Percentiles rank a stretch among this genome's conserved stretches.
phyloP scores from a whole-genome alignment of 2,888 invertebrate genomes.

The Conus canariensis region DNA sequence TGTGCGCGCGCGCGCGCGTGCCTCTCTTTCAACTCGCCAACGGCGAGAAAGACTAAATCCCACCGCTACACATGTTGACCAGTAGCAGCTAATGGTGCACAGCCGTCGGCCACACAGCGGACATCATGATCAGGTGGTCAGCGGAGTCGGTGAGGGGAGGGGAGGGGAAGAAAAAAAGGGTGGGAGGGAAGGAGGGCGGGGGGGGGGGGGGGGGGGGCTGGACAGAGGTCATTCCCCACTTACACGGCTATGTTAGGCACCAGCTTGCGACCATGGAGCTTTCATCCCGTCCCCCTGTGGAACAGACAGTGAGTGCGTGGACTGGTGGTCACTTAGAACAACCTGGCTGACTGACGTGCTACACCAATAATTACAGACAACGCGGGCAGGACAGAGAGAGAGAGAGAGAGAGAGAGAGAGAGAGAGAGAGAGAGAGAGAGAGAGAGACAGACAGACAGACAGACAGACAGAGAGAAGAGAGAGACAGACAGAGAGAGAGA shows the following conservation, averaged over 20 bases:
- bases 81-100: too few species aligned
- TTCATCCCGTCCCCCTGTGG: background rate
- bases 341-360: too few species aligned
- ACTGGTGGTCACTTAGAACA: too few species aligned
- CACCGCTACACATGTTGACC: too few species aligned
- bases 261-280: too few species aligned
- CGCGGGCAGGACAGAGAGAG: too few species aligned
- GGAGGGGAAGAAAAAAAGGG: background rate
- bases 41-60: background rate
- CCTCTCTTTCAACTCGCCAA: background rate
- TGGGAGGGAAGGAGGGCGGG: background rate
- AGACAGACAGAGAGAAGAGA: background rate
- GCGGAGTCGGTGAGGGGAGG: background rate
- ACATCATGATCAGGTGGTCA: background rate
- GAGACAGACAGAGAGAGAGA: background rate
- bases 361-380: too few species aligned
- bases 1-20: too few species aligned
- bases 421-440: too few species aligned
- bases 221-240: background rate
- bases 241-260: too few species aligned
- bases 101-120: background rate
- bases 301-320: background rate
- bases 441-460: background rate
- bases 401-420: too few species aligned
- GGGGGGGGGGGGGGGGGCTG: background rate